A percentile compares a stretch with the other conserved stretches of the same genome.
phyloP scores from a whole-genome alignment of 2,113 vertebrate species.

The Pampusana beccarii region DNA sequence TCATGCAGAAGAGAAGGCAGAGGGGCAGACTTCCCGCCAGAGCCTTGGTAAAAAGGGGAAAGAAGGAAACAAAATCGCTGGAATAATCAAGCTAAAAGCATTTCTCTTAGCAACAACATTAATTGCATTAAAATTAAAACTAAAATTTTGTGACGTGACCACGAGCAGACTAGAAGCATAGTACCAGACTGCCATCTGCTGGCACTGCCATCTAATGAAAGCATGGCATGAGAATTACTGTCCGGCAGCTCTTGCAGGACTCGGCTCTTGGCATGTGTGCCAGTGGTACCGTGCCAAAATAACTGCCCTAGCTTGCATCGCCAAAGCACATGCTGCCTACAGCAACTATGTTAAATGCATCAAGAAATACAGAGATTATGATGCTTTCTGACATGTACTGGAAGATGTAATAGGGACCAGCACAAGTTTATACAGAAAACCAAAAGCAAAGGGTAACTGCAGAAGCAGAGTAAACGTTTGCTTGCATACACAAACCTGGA shows the following conservation, averaged over 20 bases:
- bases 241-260: neutral
- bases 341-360: neutral
- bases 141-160: neutral
- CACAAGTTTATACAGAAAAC: neutral
- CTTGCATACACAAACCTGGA: neutral
- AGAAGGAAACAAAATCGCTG: neutral
- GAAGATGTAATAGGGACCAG: neutral
- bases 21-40: neutral
- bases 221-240: rapidly evolving
- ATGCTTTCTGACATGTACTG: neutral
- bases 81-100: conserved; percentile 11
- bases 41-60: neutral
- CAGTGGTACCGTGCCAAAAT: neutral
- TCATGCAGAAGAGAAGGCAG: neutral
- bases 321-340: neutral
- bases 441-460: neutral
- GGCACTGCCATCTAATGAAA: neutral
- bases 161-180: neutral
- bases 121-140: neutral
- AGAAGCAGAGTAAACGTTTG: neutral
- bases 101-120: neutral
- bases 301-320: neutral
- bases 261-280: neutral
- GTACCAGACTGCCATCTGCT: conserved; percentile 76
- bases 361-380: neutral